phyloP scores from a whole-genome alignment of 2,888 invertebrate genomes.

The Anthrax anthrax region DNA sequence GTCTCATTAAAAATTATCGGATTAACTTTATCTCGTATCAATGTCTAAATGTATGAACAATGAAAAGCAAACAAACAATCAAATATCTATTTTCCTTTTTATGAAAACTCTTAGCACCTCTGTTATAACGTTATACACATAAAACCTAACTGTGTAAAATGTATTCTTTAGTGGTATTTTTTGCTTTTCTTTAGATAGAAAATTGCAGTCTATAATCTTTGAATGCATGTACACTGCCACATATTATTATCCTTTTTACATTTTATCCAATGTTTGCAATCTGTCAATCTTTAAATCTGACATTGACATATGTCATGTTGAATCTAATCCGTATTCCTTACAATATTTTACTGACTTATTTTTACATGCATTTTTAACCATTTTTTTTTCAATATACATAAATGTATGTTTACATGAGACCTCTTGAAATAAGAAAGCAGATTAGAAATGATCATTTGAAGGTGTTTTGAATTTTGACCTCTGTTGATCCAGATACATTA shows the following conservation, averaged over 20 bases:
- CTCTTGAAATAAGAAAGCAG: too few species aligned
- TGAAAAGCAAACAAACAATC: background rate
- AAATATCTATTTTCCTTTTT: background rate
- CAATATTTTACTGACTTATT: too few species aligned
- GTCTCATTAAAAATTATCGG: background rate
- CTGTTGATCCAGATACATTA: too few species aligned
- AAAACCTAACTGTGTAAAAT: too few species aligned
- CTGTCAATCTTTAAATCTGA: background rate
- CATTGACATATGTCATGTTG: background rate
- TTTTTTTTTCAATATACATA: too few species aligned
- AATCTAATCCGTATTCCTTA: background rate
- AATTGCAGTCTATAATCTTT: background rate
- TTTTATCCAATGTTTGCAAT: conserved; percentile 29
- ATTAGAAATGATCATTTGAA: too few species aligned
- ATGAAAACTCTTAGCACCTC: background rate
- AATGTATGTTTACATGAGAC: too few species aligned
- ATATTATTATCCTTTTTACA: conserved; percentile 7
- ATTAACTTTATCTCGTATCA: background rate
- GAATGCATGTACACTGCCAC: background rate
- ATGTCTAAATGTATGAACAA: background rate
- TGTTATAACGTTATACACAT: background rate
- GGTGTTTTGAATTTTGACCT: background rate
- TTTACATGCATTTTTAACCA: too few species aligned
- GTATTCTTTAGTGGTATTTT: too few species aligned
- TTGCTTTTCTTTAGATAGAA: background rate